Base-by-base conservation (phyloP, 2,888 invertebrate species). In the Euspilapteryx auroguttella region DNA sequence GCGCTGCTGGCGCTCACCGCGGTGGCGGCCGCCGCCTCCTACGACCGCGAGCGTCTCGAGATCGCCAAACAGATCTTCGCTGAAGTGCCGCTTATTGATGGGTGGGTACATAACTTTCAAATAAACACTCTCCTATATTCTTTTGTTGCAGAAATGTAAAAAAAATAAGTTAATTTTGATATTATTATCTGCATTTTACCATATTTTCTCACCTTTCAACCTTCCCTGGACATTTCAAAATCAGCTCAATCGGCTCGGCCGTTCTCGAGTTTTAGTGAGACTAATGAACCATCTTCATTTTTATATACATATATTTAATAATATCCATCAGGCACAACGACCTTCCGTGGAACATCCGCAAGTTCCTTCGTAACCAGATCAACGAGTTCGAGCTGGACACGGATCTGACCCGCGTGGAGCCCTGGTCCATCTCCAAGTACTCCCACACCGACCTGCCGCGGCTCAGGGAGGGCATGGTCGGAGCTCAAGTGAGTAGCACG, bases 341-440 rank as follows among this genome's bases (percentile, higher is more conserved):
- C 47, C 58, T 86, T 14, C 85, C 86, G 1, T 86, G 86, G 85
- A 86, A 86, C 56, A 81, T 86, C 36, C 63, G 85, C 33, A 86
- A 85, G 54, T 86, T 86, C 45, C 75, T 85, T 0, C 81, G 84
- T 47, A 86, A 86, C 56, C 81, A 81, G 47, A 78, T 83, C 49
- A 78, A 80, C 32, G 79, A 81, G 22, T 82, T 83, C 31, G 80
- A 82, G 30, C 64, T 83, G 45, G 76, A 81, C 47, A 79, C 76
- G 8, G 79, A 83, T 40, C 53, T 83, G 28, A 79, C 80, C 1
- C 48, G 71, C 17, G 77, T 82, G 31, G 71, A 77, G 28, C 83
- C 82, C 1, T 83, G 82, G 82, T 81, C 81, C 29, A 78, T 73
- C 45, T 80, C 79, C 44, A 80, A 79, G 41, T 84, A 82, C 68